Evolutionary conservation across 2,797 vertebrate genomes (phyloP), one percentile per base, ranked within the genome.

Genomic region (Gadopsis bispinosus): DNA sequence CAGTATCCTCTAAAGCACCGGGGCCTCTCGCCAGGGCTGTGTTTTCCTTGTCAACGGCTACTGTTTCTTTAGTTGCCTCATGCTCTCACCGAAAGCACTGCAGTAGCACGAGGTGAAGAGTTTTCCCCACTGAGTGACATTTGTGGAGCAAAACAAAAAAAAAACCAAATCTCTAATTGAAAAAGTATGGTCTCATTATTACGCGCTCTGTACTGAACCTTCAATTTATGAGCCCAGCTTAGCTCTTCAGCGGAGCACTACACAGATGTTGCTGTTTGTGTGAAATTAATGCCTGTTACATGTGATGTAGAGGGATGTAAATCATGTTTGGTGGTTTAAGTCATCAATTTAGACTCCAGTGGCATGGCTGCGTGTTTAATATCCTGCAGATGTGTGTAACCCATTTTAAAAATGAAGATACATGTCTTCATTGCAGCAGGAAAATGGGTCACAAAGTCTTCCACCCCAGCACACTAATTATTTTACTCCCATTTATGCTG

Each of bases 31-130:
- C 45, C 50, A 41, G 79, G 56, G 66, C 80, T 53, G 22, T 94
- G 92, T 94, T 95, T 91, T 93, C 87, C 92, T 93, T 93, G 90
- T 92, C 91, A 89, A 61, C 47, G 19, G 84, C 93, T 93, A 77
- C 92, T 94, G 91, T 92, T 94, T 94, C 83, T 84, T 93, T 90
- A 51, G 62, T 81, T 84, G 75, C 79, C 83, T 83, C 60, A 14
- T 43, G 62, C 85, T 87, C 82, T 76, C 37, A 50, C 79, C 79
- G 89, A 90, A 86, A 69, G 75, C 86, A 79, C 77, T 12, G 73
- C 65, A 61, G 65, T 69, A 66, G 83, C 26, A 53, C 37, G 60
- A 81, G 82, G 83, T 77, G 76, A 88, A 80, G 79, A 62, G 29
- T 84, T 83, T 72, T 54, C 75, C 73, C 69, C 56, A 31, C 17